Evolutionary conservation across 2,888 invertebrate genomes (phyloP), one percentile per base, ranked within the genome.

Genomic region (Laothoe populi): DNA sequence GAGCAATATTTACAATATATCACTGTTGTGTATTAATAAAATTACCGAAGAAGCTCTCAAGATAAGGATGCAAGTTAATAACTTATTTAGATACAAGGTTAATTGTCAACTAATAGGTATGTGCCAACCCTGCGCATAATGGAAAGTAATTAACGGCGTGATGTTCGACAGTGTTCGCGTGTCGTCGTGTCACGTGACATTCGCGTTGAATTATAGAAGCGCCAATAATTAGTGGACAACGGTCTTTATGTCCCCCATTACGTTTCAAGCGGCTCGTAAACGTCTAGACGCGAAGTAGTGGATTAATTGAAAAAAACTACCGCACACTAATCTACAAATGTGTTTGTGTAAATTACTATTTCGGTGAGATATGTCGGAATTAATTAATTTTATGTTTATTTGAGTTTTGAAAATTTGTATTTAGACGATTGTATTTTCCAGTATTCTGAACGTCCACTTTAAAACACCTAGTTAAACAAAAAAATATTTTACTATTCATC

Each of bases 161-260:
- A 66, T 67, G 73, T 70, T 70, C 69, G 70, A 71, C 70, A 70
- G 65, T 53, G 53, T 59, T 67, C 66, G 67, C 66, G 70, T 71
- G 67, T 62, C 68, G 49, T 59, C 66, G 58, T 63, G 68, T 65
- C 66, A 62, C 61, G 65, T 63, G 61, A 60, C 60, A 64, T 65
- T 69, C 69, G 46, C 64, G 64, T 64, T 66, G 66, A 72, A 68
- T 72, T 72, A 72, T 69, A 68, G 69, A 69, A 59, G 64, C 69
- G 64, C 64, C 66, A 69, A 71, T 80, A 78, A 82, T 79, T 77
- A 75, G 67, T 64, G 73, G 72, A 81, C 78, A 75, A 70, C 70
- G 71, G 71, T 75, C 69, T 80, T 76, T 78, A 79, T 74, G 75
- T 70, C 67, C 70, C 65, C 65, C 67, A 70, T 75, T 74, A 75